Base-by-base conservation (phyloP, 2,888 invertebrate genomes). In the Drosophila limbata region DNA sequence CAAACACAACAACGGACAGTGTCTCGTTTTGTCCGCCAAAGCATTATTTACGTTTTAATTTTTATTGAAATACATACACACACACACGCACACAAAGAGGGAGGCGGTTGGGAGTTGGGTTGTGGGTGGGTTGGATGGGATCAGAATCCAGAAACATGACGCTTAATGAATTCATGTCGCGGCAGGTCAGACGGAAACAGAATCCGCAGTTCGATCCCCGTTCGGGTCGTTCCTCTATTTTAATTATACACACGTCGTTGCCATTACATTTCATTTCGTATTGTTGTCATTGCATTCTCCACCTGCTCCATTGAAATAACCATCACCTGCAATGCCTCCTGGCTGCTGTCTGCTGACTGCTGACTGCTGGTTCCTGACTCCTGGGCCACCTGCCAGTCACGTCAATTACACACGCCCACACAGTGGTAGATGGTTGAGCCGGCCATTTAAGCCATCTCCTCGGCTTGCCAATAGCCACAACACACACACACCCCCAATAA, bases 161-260 rank as follows among this genome's bases (percentile, higher is more conserved):
- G 77, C 72, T 78, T 88, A 84, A 85, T 84, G 86, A 84, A 84
- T 84, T 88, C 84, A 68, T 84, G 86, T 88, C 73, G 67, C 50
- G 84, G 31, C 75, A 73, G 85, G 63, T 74, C 78, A 71, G 67
- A 71, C 42, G 71, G 79, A 78, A 68, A 53, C 61, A 65, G 57
- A 45, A 74, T 8, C 44, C 51, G 15, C 19, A 60, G 57, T 73
- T 73, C 69, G 69, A 73, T 40, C 40, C 53, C 44, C 25, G 31
- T 37, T 50, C 33, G 48, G 59, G 51, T 28, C 42, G 13, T 52
- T 37, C 39, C 61, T 60, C 52, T 50, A 71, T 85, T 88, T 84
- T 88, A 84, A 84, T 88, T 84, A 84, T 81, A 85, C 81, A 85
- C 84, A 84, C 88, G 88, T 84, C 84, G 84, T 69, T 72, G 72